Conservation (phyloP, 2,888 invertebrate genomes). For the Plagodis pulveraria region DNA sequence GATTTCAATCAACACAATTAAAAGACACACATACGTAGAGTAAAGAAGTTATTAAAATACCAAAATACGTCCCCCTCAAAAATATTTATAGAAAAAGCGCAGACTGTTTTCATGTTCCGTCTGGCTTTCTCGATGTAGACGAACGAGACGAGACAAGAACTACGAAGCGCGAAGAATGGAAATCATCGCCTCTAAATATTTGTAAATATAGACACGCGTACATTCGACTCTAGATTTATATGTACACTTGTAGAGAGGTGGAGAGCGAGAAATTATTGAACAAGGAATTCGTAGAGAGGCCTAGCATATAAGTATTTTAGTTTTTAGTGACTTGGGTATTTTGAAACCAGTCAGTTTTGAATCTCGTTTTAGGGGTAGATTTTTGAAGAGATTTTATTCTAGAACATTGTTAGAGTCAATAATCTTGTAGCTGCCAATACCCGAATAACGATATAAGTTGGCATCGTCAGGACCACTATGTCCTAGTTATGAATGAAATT, state of each 20-base stretch:
- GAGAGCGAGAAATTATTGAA: slow-evolving; percentile 4
- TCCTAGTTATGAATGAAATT: too few relatives aligned
- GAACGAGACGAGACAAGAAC: slow-evolving; percentile 45
- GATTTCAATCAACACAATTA: neutral
- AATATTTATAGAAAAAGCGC: slow-evolving; percentile 31
- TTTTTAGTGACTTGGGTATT: too few relatives aligned
- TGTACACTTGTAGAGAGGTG: slow-evolving; percentile 4
- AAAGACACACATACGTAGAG: neutral
- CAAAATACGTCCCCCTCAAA: slow-evolving; percentile 15
- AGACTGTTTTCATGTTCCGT: slow-evolving; percentile 34
- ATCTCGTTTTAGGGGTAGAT: too few relatives aligned
- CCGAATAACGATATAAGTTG: too few relatives aligned
- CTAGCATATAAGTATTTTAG: neutral
- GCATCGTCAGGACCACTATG: too few relatives aligned
- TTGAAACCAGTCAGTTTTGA: too few relatives aligned
- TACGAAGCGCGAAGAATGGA: slow-evolving; percentile 60
- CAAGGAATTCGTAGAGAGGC: slow-evolving; percentile 2
- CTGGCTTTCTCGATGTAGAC: slow-evolving; percentile 54
- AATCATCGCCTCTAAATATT: slow-evolving; percentile 59
- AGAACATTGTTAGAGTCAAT: too few relatives aligned
- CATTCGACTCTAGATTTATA: slow-evolving; percentile 21
- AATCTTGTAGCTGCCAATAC: too few relatives aligned
- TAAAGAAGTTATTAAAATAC: slow-evolving; percentile 9
- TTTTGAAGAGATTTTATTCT: too few relatives aligned
- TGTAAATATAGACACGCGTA: slow-evolving; percentile 54